These are phyloP conservation scores for Rhyacophila evoluta DNA, from an alignment of 2,888 invertebrate genomes.

Conservation along the genomic window DNA sequence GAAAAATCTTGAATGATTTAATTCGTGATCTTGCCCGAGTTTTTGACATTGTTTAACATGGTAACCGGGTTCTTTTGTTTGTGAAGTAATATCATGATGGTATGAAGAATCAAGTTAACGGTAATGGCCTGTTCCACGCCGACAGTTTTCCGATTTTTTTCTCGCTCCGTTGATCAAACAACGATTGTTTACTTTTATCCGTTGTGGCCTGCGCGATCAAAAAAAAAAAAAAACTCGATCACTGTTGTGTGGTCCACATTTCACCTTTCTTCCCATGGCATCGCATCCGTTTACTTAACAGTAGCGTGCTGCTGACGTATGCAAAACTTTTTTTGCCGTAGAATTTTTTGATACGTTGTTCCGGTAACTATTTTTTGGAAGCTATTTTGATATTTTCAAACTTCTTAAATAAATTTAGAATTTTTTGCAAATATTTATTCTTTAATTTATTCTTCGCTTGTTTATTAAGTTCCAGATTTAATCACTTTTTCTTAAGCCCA, in stretches of 20 bases:
- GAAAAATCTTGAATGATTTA: not conserved
- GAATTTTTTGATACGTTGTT: too few species aligned
- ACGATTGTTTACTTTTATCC: slow-evolving; percentile 27
- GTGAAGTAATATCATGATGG: too few species aligned
- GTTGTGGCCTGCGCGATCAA: not conserved
- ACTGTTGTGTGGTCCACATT: slow-evolving; percentile 5
- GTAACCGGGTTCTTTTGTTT: not conserved
- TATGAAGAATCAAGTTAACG: not conserved
- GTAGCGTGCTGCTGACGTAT: too few species aligned
- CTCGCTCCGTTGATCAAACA: slow-evolving; percentile 29
- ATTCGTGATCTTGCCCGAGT: not conserved
- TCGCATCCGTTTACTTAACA: not conserved
- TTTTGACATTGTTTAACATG: not conserved
- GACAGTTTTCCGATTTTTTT: slow-evolving; percentile 16
- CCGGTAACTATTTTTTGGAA: too few species aligned
- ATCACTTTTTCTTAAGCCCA: too few species aligned
- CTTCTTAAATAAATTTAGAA: too few species aligned
- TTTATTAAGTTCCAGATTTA: too few species aligned
- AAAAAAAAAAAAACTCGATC: slow-evolving; percentile 10
- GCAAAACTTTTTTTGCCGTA: too few species aligned
- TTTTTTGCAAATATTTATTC: too few species aligned
- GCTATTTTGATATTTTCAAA: too few species aligned
- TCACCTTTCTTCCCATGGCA: not conserved
- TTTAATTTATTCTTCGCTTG: too few species aligned
- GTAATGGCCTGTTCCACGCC: slow-evolving; percentile 6